Conservation (phyloP, 2,797 vertebrate genomes). For the Syngnathus acus region DNA sequence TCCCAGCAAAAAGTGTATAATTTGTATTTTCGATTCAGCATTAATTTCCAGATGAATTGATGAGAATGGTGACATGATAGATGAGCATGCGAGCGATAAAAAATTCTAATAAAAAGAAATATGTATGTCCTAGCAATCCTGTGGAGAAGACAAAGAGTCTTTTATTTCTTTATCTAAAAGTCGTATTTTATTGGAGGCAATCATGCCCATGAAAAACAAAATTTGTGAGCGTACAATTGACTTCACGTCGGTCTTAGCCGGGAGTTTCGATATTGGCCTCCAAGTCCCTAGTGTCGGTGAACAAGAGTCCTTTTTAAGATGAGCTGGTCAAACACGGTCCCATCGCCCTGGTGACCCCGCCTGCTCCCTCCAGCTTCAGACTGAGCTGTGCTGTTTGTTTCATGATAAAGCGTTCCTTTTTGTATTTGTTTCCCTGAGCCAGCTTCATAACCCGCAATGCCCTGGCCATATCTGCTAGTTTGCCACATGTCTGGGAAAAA, state of each 20-base stretch:
- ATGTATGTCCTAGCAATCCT: background rate
- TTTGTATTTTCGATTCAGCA: no score
- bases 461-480: slow-evolving; percentile 71
- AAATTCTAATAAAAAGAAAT: no score
- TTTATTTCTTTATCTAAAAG: slow-evolving; percentile 15
- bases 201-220: slow-evolving; percentile 35
- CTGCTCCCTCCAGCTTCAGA: slow-evolving; percentile 61
- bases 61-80: no score
- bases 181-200: slow-evolving; percentile 31
- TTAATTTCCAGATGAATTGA: no score
- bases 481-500: slow-evolving; percentile 71
- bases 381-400: slow-evolving; percentile 59
- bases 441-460: slow-evolving; percentile 70
- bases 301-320: slow-evolving; percentile 62
- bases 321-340: slow-evolving; percentile 63
- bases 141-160: background rate
- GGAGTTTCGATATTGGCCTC: slow-evolving; percentile 37
- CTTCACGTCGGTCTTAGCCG: slow-evolving; percentile 35
- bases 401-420: slow-evolving; percentile 66
- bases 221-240: slow-evolving; percentile 37
- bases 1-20: background rate
- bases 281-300: slow-evolving; percentile 39
- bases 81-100: no score
- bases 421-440: slow-evolving; percentile 67
- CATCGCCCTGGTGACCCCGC: slow-evolving; percentile 48